These are phyloP conservation scores for Aspiorhynchus laticeps DNA, from an alignment of 2,113 vertebrate genomes.

Conservation along the genomic window DNA sequence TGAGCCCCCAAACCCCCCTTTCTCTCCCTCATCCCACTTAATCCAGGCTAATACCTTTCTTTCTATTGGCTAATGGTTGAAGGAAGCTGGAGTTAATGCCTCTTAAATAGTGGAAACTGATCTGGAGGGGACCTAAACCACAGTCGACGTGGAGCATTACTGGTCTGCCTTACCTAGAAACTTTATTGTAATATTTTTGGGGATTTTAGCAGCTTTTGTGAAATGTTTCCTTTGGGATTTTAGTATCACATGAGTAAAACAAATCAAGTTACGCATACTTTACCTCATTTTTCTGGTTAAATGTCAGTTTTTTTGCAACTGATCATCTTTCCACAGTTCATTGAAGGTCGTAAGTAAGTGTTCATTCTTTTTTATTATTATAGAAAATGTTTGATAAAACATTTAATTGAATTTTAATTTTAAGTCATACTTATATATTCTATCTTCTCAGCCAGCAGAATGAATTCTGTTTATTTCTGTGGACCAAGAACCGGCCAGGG, in stretches of 20 bases:
- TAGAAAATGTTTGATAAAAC: not conserved
- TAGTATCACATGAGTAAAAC: not conserved
- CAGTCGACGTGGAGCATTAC: not conserved
- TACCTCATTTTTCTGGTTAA: not conserved
- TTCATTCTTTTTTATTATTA: not conserved
- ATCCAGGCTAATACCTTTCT: slow-evolving; percentile 82
- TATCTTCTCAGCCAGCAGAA: slow-evolving; percentile 42
- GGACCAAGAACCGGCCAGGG: slow-evolving; percentile 41
- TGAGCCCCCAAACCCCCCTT: slow-evolving; percentile 73
- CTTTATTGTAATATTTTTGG: not conserved
- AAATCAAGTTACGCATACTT: not conserved
- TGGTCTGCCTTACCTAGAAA: not conserved
- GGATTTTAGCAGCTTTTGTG: not conserved
- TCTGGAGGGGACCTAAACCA: slow-evolving; percentile 42
- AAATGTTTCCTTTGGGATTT: not conserved
- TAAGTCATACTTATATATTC: not conserved
- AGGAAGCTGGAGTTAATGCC: slow-evolving; percentile 78
- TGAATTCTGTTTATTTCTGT: slow-evolving; percentile 74
- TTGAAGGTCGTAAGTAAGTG: slow-evolving; percentile 2
- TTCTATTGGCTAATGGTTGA: slow-evolving; percentile 83
- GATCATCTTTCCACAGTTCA: not conserved
- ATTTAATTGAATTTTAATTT: not conserved
- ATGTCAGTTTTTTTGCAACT: not conserved
- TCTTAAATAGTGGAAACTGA: slow-evolving; percentile 80
- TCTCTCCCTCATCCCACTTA: slow-evolving; percentile 77